Evolutionary conservation across 1,140 invertebrate genomes (phyloP).

Genomic region (Macrosteles quadrilineatus): DNA sequence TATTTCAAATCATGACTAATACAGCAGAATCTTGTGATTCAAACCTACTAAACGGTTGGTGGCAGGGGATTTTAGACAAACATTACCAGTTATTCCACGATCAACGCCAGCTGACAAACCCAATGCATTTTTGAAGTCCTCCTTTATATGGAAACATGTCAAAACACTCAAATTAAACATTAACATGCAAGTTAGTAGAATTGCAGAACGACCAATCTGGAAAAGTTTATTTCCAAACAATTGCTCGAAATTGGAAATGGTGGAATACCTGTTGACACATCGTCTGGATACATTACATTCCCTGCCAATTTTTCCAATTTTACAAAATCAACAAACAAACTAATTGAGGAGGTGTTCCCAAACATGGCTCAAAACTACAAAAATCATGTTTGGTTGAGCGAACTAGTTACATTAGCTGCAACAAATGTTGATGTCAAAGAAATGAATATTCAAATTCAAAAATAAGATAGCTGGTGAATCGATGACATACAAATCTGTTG

Average conservation of each 20-base stretch:
- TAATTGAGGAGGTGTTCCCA: conserved; percentile 49
- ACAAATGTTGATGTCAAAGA: conserved; percentile 50
- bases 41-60: too few relatives aligned
- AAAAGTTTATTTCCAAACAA: too few relatives aligned
- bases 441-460: conserved; percentile 44
- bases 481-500: conserved; percentile 48
- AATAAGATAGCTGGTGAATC: conserved; percentile 35
- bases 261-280: conserved; percentile 42
- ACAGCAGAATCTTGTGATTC: too few relatives aligned
- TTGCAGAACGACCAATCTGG: too few relatives aligned
- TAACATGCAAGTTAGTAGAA: too few relatives aligned
- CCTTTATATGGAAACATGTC: too few relatives aligned
- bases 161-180: too few relatives aligned
- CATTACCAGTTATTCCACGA: too few relatives aligned
- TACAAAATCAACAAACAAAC: conserved; percentile 43
- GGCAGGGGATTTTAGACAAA: too few relatives aligned
- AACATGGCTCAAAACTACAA: conserved; percentile 47
- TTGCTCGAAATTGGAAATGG: too few relatives aligned
- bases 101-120: conserved; percentile 52
- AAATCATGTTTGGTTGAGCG: conserved; percentile 49
- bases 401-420: conserved; percentile 48
- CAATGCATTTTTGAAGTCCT: conserved; percentile 47
- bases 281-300: too few relatives aligned
- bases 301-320: conserved; percentile 40
- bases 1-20: too few relatives aligned